phyloP scores from a whole-genome alignment of 2,888 invertebrate species.

The Agrotis puta region DNA sequence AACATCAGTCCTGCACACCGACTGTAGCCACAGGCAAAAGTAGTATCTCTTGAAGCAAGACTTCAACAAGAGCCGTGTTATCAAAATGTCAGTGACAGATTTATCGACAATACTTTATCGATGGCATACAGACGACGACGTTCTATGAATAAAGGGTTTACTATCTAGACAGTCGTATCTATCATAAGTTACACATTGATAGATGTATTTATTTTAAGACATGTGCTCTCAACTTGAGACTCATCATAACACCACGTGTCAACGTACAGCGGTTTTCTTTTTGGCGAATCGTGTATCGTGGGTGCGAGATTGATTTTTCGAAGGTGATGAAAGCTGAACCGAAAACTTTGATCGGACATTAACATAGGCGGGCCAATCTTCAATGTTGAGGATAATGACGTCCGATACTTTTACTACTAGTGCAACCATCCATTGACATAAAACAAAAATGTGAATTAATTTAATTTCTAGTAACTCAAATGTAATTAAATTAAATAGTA shows the following conservation, averaged over 20 bases:
- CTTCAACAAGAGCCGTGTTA: conserved; percentile 19
- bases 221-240: conserved; percentile 9
- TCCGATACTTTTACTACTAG: no score
- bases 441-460: no score
- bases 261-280: no score
- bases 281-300: no score
- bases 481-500: no score
- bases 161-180: conserved; percentile 44
- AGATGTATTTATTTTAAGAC: conserved; percentile 33
- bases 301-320: no score
- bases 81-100: conserved; percentile 47
- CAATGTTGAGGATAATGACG: no score
- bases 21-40: neutral
- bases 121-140: conserved; percentile 21
- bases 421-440: no score
- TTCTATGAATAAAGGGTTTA: conserved; percentile 39
- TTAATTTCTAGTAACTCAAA: no score
- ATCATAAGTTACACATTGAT: conserved; percentile 25
- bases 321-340: no score
- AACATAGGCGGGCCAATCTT: no score
- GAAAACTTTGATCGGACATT: no score
- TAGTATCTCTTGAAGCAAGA: neutral
- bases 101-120: conserved; percentile 40
- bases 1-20: neutral
- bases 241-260: neutral